A percentile compares a stretch with the other conserved stretches of the same genome.
phyloP scores from a whole-genome alignment of 2,113 vertebrate genomes.

The Cyprinus carpio region DNA sequence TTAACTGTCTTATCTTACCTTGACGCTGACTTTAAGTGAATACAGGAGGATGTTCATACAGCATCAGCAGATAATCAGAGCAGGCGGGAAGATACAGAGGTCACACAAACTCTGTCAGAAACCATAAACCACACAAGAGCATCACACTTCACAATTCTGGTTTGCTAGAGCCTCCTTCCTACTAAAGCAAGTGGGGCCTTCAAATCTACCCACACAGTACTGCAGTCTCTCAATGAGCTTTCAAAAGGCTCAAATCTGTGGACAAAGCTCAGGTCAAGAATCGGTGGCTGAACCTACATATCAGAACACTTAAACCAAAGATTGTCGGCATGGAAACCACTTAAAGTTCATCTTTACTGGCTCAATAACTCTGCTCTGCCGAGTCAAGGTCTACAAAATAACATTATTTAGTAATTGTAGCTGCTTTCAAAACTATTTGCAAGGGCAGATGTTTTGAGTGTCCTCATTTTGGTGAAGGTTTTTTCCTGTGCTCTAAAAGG shows the following conservation, averaged over 20 bases:
- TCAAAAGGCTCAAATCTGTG: constrained; percentile 21
- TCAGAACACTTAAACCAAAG: constrained; percentile 8
- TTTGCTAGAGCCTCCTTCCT: background rate
- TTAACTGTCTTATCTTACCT: background rate
- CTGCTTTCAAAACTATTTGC: background rate
- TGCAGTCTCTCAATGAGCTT: background rate
- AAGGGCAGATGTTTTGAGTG: background rate
- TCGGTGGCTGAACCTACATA: background rate
- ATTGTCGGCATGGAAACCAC: constrained; percentile 1
- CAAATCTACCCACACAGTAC: background rate
- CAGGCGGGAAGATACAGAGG: background rate
- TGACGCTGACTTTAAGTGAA: background rate
- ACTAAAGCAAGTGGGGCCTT: background rate
- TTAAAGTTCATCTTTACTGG: background rate
- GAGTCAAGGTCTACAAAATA: constrained; percentile 19
- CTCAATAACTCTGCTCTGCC: background rate
- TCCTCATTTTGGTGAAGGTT: background rate
- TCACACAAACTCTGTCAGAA: constrained; percentile 20
- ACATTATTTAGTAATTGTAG: background rate
- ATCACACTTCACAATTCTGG: background rate
- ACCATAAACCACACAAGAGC: too few relatives aligned
- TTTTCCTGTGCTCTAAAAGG: background rate
- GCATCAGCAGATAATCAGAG: background rate
- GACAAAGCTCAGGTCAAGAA: background rate
- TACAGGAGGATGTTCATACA: background rate